These are phyloP conservation scores for Silurus lanzhouensis DNA, from an alignment of 2,797 vertebrate genomes.

Conservation along the genomic window DNA sequence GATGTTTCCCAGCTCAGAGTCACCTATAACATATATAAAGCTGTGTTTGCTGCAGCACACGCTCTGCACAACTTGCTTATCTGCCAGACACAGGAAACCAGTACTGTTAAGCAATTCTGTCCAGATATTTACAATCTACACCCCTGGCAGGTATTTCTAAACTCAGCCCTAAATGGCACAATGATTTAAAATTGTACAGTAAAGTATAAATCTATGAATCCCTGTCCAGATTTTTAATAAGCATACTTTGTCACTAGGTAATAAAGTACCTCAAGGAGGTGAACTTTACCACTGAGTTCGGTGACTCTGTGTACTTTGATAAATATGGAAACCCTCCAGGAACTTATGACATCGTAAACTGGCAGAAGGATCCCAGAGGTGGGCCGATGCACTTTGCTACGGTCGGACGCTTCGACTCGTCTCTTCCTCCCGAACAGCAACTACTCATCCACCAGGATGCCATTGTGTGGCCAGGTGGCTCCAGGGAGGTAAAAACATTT, in stretches of 20 bases:
- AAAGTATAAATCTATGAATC: not conserved
- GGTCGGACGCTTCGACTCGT: slow-evolving; percentile 61
- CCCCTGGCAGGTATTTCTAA: slow-evolving; percentile 61
- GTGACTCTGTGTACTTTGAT: slow-evolving; percentile 61
- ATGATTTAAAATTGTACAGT: not conserved
- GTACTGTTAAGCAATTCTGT: slow-evolving; percentile 42
- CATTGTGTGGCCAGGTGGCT: slow-evolving; percentile 57
- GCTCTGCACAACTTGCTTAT: slow-evolving; percentile 60
- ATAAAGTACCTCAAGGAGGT: slow-evolving; percentile 59
- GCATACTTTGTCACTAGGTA: slow-evolving; percentile 47
- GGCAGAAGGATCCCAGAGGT: slow-evolving; percentile 52
- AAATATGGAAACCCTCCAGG: slow-evolving; percentile 58
- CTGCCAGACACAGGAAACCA: slow-evolving; percentile 42
- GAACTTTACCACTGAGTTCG: slow-evolving; percentile 59
- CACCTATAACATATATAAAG: slow-evolving; percentile 65
- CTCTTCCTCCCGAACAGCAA: slow-evolving; percentile 50
- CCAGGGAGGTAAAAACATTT: slow-evolving; percentile 46
- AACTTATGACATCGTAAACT: slow-evolving; percentile 65
- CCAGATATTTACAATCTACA: slow-evolving; percentile 59
- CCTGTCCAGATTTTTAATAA: not conserved
- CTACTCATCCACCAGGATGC: slow-evolving; percentile 53
- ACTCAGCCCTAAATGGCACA: not conserved
- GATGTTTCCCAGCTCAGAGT: slow-evolving; percentile 66
- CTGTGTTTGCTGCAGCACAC: slow-evolving; percentile 62
- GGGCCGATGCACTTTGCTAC: slow-evolving; percentile 53